Evolutionary conservation across 2,888 invertebrate genomes (phyloP).

Genomic region (Apotomis betuletana): DNA sequence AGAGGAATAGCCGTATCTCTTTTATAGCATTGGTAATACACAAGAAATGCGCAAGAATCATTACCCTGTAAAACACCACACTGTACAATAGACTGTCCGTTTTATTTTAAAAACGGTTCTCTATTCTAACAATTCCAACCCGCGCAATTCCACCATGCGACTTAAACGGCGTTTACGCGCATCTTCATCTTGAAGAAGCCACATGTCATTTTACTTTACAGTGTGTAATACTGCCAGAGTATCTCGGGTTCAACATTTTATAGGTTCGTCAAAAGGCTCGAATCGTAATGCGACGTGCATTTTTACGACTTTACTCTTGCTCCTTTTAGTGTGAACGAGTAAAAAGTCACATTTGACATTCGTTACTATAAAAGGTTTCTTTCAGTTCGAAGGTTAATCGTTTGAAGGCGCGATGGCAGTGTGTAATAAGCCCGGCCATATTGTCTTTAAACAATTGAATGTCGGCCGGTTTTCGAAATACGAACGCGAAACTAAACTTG

Average conservation of each 20-base stretch:
- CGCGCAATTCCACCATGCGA: slow-evolving; percentile 58
- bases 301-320: slow-evolving; percentile 67
- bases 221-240: slow-evolving; percentile 30
- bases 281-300: slow-evolving; percentile 60
- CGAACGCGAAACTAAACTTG: slow-evolving; percentile 23
- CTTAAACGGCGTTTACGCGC: slow-evolving; percentile 1
- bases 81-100: too few relatives aligned
- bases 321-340: slow-evolving; percentile 54
- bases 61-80: too few relatives aligned
- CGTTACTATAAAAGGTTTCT: slow-evolving; percentile 52
- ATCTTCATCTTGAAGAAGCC: not conserved
- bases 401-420: slow-evolving; percentile 35
- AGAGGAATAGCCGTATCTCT: too few relatives aligned
- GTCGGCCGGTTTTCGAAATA: slow-evolving; percentile 39
- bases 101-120: not conserved
- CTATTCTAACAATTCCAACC: not conserved
- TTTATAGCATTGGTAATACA: too few relatives aligned
- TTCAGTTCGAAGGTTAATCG: slow-evolving; percentile 56
- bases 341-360: slow-evolving; percentile 58
- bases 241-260: slow-evolving; percentile 56
- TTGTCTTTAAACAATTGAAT: slow-evolving; percentile 41
- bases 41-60: too few relatives aligned
- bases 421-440: slow-evolving; percentile 34
- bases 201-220: slow-evolving; percentile 9
- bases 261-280: slow-evolving; percentile 55